Evolutionary conservation across 2,888 invertebrate species (phyloP).

Genomic region (Temnothorax ravouxi): DNA sequence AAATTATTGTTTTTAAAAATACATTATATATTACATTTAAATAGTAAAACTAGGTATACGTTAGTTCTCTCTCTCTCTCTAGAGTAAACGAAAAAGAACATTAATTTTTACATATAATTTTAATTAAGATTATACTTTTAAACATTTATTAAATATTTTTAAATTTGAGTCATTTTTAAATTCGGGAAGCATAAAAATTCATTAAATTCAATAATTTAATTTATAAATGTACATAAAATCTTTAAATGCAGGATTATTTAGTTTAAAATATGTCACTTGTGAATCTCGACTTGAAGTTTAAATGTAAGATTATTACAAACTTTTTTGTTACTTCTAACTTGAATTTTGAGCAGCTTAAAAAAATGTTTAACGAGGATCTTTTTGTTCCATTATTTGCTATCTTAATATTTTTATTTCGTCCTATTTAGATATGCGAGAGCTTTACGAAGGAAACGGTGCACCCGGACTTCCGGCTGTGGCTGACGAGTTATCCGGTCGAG

Average conservation of each 20-base stretch:
- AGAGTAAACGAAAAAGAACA: not conserved
- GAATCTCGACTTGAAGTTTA: too few relatives aligned
- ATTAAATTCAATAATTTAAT: not conserved
- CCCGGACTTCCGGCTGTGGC: constrained; percentile 97
- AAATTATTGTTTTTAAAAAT: not conserved
- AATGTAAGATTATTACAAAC: not conserved
- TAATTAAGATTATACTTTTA: not conserved
- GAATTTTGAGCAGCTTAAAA: not conserved
- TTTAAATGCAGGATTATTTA: not conserved
- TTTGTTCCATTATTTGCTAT: not conserved
- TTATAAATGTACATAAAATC: not conserved
- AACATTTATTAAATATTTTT: not conserved
- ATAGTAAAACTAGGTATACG: not conserved
- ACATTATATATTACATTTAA: not conserved
- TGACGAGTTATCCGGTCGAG: constrained; percentile 96
- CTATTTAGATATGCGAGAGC: constrained; percentile 92
- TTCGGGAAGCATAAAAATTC: not conserved
- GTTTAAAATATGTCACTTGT: not conserved
- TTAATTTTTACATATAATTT: not conserved
- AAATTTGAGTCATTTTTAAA: not conserved
- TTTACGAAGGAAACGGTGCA: constrained; percentile 93
- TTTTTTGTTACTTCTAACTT: not conserved
- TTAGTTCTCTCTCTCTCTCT: too few relatives aligned
- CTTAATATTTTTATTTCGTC: not conserved
- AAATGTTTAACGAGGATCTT: not conserved